Evolutionary conservation across 2,113 vertebrate genomes (phyloP).

Genomic region (Zapus hudsonius): DNA sequence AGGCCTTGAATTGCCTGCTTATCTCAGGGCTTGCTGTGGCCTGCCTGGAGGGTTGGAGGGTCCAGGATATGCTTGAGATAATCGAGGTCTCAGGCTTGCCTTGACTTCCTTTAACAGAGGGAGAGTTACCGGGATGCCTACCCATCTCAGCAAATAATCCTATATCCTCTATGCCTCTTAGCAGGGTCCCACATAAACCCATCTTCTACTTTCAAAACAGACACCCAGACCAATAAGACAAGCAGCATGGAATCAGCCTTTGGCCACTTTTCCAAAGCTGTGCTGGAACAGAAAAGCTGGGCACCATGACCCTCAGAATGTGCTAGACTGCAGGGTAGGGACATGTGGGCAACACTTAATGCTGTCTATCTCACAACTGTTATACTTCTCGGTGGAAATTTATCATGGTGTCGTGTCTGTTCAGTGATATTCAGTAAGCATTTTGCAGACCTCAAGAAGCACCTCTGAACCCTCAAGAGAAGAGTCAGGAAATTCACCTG

Average conservation of each 20-base stretch:
- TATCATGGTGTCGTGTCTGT: background rate
- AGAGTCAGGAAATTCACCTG: background rate
- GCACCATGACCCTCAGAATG: background rate
- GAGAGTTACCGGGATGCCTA: too few species aligned
- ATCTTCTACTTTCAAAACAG: conserved; percentile 37
- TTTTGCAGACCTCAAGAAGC: background rate
- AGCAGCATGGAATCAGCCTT: conserved; percentile 17
- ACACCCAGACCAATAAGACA: conserved; percentile 8
- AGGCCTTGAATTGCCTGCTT: too few species aligned
- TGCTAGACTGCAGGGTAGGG: background rate
- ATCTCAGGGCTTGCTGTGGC: too few species aligned
- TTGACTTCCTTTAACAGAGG: too few species aligned
- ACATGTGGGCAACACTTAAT: background rate
- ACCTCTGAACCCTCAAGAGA: background rate
- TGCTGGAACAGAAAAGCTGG: background rate
- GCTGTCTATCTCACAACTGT: background rate
- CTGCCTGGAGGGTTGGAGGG: too few species aligned
- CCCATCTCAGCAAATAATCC: too few species aligned
- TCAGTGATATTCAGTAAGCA: background rate
- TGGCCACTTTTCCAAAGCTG: background rate
- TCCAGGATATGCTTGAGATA: too few species aligned
- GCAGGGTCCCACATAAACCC: too few species aligned
- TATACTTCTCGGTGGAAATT: background rate
- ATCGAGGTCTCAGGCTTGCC: too few species aligned
- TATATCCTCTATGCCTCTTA: too few species aligned